Evolutionary conservation across 2,888 invertebrate species (phyloP), one percentile per base, ranked within the genome.

Genomic region (Machimus atricapillus): DNA sequence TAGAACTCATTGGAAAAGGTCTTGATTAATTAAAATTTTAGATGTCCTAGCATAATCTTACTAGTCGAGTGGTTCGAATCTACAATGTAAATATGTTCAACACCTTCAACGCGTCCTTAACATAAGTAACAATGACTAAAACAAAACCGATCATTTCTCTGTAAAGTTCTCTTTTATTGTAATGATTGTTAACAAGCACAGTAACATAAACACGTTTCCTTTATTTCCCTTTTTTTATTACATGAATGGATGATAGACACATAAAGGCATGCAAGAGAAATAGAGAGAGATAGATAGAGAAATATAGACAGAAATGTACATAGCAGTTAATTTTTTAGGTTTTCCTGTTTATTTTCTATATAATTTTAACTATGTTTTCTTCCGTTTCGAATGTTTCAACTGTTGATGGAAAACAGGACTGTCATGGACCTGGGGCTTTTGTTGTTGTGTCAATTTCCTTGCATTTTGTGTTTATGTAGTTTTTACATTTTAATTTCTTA

Each of bases 241-340:
- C 82, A 82, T 37, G 58, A 58, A 58, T 82, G 82, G 82, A n/a
- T 58, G 82, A 82, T 82, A 82, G 82, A 82, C 82, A 82, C 58
- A 58, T 82, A 82, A 58, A 58, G 58, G 82, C 82, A 82, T 82
- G 82, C 82, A 82, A 81, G 82, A 58, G 82, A 66, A 82, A 37
- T 82, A 82, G 58, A 82, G 58, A 82, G 23, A 82, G 82, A 82
- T 66, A 66, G 82, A 82, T 82, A 58, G 82, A 82, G 58, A 82
- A 56, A 66, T 31, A 58, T 31, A 82, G 82, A 82, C 82, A 58
- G 82, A 58, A 82, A 82, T 82, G 66, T 82, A 79, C 79, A 79
- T 79, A 52, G 66, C 14, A 66, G 12, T 66, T 66, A 58, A 23
- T 66, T 23, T 76, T 23, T 37, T 34, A 76, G 37, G n/a, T 37